Conservation (phyloP, 2,797 vertebrate genomes). For the Bovichtus diacanthus region DNA sequence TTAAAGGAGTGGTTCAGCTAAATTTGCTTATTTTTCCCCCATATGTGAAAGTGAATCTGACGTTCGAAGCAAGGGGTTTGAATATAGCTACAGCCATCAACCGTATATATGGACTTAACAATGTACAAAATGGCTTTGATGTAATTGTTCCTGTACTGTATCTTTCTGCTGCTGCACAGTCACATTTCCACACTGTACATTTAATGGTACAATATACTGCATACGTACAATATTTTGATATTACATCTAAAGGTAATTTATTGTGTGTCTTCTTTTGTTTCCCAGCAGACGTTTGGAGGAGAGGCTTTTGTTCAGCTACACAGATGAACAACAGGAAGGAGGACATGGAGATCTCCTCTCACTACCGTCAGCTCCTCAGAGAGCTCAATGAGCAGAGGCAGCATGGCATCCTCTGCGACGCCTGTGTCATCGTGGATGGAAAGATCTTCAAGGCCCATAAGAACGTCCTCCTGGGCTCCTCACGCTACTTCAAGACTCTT, state of each 20-base stretch:
- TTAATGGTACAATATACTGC: background rate
- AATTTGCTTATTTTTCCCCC: conserved; percentile 42
- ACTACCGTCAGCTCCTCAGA: conserved; percentile 96
- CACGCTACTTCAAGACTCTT: conserved; percentile 98
- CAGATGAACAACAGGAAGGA: conserved; percentile 98
- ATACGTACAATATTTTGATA: background rate
- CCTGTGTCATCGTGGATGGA: conserved; percentile 95
- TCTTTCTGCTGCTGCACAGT: background rate
- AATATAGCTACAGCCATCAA: conserved; percentile 7
- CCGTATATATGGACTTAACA: background rate
- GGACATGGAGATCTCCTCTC: conserved; percentile 99
- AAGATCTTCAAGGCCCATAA: conserved; percentile 98
- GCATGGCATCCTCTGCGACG: conserved; percentile 97
- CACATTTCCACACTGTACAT: background rate
- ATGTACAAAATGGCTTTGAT: background rate
- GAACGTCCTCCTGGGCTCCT: conserved; percentile 96
- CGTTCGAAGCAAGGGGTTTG: conserved; percentile 10
- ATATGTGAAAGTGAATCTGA: conserved; percentile 39
- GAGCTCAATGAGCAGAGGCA: conserved; percentile 98
- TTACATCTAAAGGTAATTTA: conserved; percentile 7
- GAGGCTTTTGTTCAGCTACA: conserved; percentile 86
- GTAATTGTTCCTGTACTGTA: background rate
- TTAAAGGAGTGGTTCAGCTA: conserved; percentile 63
- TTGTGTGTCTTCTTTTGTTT: conserved; percentile 32
- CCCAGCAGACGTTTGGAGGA: conserved; percentile 81